Base-by-base conservation (phyloP, 2,797 vertebrate genomes). In the Xiphophorus birchmanni region DNA sequence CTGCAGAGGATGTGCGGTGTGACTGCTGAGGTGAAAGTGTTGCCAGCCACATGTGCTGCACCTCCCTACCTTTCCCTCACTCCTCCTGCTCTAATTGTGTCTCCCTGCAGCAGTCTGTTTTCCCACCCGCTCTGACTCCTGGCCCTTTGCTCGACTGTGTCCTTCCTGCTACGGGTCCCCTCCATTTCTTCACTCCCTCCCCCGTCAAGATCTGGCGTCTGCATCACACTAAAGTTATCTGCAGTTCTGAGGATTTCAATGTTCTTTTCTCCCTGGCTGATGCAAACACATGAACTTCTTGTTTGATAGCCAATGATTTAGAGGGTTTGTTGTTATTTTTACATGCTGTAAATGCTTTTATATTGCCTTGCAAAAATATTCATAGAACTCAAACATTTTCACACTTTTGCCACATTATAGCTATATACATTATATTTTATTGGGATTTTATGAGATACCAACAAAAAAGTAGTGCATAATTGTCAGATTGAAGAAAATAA, bases 1-100 rank as follows among this genome's bases (percentile, higher is more conserved):
- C 75, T 52, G 82, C 82, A 90, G 86, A 91, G 93, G 91, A 91
- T 91, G 91, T 92, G 87, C 83, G 90, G 81, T 88, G 78, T 87
- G 88, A 92, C 85, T 85, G 58, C 81, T 29, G 84, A 85, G 90
- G 88, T 79, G 83, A 91, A 90, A 90, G 90, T 84, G 86, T 84
- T 88, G 84, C 74, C 86, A 84, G 76, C 86, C 89, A 90, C 85
- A 92, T 89, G 90, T 91, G 82, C 80, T 76, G 1, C 73, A 79
- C 75, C 80, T 79, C 87, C 86, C 77, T 82, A 73, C 82, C 69
- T 67, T 58, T 84, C 80, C 74, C 82, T 81, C 58, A 0, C 63
- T 73, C 67, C 80, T 80, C 67, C 80, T 80, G 86, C 79, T 93
- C 83, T 82, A 80, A 88, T 86, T 90, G 77, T 86, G 87, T 89